phyloP scores from a whole-genome alignment of 2,113 vertebrate species.

The Sapajus apella region DNA sequence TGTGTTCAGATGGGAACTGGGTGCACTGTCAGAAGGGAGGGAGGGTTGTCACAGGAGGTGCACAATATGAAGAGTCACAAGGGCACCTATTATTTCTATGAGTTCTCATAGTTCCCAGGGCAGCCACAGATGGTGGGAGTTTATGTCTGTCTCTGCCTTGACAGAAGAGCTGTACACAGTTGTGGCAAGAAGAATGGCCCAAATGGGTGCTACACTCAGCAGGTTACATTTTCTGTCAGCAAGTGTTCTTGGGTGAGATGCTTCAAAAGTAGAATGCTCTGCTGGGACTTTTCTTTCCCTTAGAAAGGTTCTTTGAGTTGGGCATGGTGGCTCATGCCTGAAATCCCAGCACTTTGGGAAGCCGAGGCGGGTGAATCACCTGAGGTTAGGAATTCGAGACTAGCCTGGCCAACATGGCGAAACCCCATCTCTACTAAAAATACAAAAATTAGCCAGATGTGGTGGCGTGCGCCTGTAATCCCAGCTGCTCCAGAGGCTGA shows the following conservation, averaged over 20 bases:
- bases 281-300: not conserved
- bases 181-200: not conserved
- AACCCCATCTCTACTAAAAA: too few species aligned
- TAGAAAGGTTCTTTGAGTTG: not conserved
- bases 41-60: not conserved
- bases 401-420: too few species aligned
- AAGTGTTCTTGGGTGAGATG: not conserved
- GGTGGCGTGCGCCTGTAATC: too few species aligned
- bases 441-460: too few species aligned
- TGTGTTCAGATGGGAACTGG: not conserved
- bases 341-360: too few species aligned
- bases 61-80: accelerated
- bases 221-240: not conserved
- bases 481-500: too few species aligned
- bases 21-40: not conserved
- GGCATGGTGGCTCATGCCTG: too few species aligned
- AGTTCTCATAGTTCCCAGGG: not conserved
- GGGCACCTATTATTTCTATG: accelerated
- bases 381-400: too few species aligned
- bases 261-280: not conserved
- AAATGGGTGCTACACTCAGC: not conserved
- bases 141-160: not conserved
- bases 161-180: not conserved
- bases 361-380: too few species aligned
- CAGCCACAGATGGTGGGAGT: not conserved